Conservation (phyloP, 2,113 vertebrate species). For the Genyomyrus donnyi region DNA sequence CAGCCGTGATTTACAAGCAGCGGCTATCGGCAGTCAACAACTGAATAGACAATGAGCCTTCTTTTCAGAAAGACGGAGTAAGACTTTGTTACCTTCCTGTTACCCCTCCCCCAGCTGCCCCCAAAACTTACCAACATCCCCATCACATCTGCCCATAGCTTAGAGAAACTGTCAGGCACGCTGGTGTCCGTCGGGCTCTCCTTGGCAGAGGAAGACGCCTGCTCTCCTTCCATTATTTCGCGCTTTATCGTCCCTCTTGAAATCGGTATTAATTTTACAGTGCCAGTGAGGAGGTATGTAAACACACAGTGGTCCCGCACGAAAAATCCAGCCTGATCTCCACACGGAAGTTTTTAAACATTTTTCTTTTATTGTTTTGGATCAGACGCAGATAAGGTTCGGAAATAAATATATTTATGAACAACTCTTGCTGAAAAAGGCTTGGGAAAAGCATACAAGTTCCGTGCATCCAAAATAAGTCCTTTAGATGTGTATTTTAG, state of each 20-base stretch:
- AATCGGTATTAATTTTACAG: background rate
- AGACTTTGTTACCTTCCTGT: conserved; percentile 33
- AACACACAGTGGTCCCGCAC: background rate
- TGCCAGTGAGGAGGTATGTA: background rate
- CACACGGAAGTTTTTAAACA: conserved; percentile 29
- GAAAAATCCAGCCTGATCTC: conserved; percentile 35
- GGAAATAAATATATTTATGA: background rate
- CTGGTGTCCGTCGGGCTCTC: conserved; percentile 47
- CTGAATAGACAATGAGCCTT: conserved; percentile 32
- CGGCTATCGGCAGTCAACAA: conserved; percentile 15
- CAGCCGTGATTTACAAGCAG: conserved; percentile 31
- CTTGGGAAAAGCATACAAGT: background rate
- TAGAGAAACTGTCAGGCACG: conserved; percentile 72
- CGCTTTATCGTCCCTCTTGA: background rate
- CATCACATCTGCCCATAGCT: conserved; percentile 91
- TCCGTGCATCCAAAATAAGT: background rate
- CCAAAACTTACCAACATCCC: conserved; percentile 86
- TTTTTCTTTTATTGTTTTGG: conserved; percentile 28
- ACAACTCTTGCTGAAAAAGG: background rate
- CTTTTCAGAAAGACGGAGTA: conserved; percentile 28
- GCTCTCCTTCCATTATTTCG: conserved; percentile 61
- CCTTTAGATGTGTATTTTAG: background rate
- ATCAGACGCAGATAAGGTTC: background rate
- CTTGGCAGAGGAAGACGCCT: conserved; percentile 34
- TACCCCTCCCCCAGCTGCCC: conserved; percentile 27